phyloP scores from a whole-genome alignment of 2,113 vertebrate species.

The Grus americana region DNA sequence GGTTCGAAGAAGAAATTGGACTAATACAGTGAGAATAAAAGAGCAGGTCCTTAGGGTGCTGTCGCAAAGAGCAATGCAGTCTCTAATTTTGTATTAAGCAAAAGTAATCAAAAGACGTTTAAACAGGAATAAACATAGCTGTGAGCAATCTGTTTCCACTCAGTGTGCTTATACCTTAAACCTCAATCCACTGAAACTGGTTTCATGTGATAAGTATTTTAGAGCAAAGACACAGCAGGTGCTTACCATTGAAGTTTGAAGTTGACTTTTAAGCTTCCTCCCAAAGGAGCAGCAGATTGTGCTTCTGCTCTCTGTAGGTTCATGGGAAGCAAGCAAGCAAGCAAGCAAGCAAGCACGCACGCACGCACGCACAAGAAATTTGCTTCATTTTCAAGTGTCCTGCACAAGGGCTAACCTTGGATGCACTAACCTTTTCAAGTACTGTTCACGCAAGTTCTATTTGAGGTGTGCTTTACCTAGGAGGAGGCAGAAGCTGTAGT shows the following conservation, averaged over 20 bases:
- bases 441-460: not conserved
- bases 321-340: not conserved
- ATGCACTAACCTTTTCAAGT: not conserved
- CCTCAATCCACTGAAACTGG: not conserved
- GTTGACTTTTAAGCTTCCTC: not conserved
- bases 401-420: not conserved
- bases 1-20: conserved; percentile 10
- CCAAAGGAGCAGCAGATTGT: not conserved
- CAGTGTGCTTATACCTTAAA: conserved; percentile 3
- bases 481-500: not conserved
- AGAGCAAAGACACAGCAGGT: conserved; percentile 24
- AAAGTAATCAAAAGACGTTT: conserved; percentile 39
- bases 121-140: conserved; percentile 17
- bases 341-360: not conserved
- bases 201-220: conserved; percentile 19
- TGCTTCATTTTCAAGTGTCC: not conserved
- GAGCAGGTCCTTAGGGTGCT: not conserved
- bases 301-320: not conserved
- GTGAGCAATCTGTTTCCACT: conserved; percentile 33
- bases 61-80: not conserved
- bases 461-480: not conserved
- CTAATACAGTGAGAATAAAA: conserved; percentile 31
- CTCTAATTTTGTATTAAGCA: not conserved
- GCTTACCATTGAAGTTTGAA: conserved; percentile 1
- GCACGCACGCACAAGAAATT: not conserved